A percentile compares a stretch with the other conserved stretches of the same genome.
These are phyloP conservation scores for Thaumatotibia leucotreta DNA, from an alignment of 1,140 invertebrate genomes.

Conservation along the genomic window DNA sequence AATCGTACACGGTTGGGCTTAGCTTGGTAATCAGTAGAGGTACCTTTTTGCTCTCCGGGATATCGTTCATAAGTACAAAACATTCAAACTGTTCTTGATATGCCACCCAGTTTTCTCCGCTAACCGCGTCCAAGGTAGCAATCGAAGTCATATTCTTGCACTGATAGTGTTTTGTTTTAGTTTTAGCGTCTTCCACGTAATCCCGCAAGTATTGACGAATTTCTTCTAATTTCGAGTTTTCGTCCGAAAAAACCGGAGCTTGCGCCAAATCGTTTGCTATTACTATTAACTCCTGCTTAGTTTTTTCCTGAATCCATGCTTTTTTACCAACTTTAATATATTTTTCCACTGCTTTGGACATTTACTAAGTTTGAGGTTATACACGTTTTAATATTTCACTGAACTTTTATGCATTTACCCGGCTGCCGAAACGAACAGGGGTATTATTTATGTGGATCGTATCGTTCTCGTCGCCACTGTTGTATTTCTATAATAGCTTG, in stretches of 20 bases:
- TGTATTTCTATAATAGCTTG: no score
- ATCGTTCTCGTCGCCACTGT: neutral
- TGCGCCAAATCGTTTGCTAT: neutral
- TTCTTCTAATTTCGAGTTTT: neutral
- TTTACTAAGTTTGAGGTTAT: neutral
- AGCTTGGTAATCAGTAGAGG: conserved; percentile 14
- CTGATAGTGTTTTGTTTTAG: neutral
- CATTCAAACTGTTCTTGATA: conserved; percentile 16
- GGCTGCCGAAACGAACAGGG: no score
- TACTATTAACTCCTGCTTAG: neutral
- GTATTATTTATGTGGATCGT: neutral
- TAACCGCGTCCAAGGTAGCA: neutral
- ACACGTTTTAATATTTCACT: neutral
- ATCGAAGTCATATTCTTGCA: neutral
- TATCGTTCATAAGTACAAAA: conserved; percentile 13
- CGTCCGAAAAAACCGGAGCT: neutral
- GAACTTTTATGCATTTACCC: no score
- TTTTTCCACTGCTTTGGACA: neutral
- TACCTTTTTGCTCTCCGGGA: conserved; percentile 8
- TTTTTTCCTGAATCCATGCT: conserved; percentile 12
- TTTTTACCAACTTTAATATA: neutral
- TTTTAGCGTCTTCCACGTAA: neutral
- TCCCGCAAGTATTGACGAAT: neutral
- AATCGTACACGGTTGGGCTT: neutral
- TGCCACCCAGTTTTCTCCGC: neutral